Percentiles rank a stretch among this genome's conserved stretches.
Conservation (phyloP, 1,140 invertebrate genomes). For the Penaeus vannamei region DNA sequence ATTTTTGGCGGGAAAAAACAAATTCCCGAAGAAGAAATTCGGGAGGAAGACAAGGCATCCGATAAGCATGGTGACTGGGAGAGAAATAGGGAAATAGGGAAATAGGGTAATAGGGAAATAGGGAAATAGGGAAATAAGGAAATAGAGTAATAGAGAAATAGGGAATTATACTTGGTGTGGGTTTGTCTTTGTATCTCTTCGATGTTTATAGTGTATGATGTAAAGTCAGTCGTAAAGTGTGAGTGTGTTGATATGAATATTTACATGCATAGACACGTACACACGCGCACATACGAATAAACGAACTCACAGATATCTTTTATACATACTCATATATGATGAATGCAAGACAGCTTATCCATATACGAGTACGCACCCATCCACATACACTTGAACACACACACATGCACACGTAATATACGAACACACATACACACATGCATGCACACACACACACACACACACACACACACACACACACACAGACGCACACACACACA, state of each 20-base stretch:
- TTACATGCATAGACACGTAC: background rate
- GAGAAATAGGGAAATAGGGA: too few species aligned
- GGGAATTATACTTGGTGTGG: background rate
- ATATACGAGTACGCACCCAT: background rate
- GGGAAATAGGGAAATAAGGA: too few species aligned
- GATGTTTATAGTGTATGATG: background rate
- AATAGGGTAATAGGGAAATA: too few species aligned
- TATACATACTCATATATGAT: background rate
- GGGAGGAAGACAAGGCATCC: too few species aligned
- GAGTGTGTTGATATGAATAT: background rate
- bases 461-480: conserved; percentile 10
- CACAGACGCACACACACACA: background rate
- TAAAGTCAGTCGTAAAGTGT: background rate
- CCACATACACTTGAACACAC: background rate
- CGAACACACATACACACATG: background rate
- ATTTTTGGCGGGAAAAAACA: too few species aligned
- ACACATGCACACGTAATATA: background rate
- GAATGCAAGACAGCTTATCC: background rate
- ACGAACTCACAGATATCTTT: background rate
- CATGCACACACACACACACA: background rate
- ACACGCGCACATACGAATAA: background rate
- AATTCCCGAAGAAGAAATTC: too few species aligned
- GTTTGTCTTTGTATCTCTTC: background rate
- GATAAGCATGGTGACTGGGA: too few species aligned
- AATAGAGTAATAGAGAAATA: too few species aligned